phyloP scores from a whole-genome alignment of 2,797 vertebrate species.

The Spatula versicolor region DNA sequence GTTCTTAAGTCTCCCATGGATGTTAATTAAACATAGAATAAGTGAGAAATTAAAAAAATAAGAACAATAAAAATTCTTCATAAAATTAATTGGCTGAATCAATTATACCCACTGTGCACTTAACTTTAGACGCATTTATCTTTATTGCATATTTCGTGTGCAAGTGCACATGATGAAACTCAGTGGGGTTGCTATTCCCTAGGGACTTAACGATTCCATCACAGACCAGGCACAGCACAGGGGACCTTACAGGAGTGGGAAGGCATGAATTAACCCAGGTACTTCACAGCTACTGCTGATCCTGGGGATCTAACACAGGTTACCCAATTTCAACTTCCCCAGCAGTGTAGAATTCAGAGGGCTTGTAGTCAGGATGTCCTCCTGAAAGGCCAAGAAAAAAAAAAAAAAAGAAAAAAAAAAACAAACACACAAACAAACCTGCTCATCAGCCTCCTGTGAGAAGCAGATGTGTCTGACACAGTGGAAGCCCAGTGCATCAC shows the following conservation, averaged over 20 bases:
- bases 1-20: neutral
- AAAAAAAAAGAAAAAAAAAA: no score
- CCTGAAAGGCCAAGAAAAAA: neutral
- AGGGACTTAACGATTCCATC: neutral
- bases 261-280: neutral
- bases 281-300: accelerated
- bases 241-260: neutral
- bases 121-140: neutral
- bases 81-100: neutral
- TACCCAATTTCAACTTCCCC: neutral
- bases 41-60: neutral
- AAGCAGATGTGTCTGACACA: neutral
- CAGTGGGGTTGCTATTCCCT: neutral
- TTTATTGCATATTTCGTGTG: neutral
- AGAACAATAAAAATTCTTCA: neutral
- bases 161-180: neutral
- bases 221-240: neutral
- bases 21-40: neutral
- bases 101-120: neutral
- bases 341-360: neutral
- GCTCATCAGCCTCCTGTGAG: neutral
- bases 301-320: no score
- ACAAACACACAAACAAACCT: neutral
- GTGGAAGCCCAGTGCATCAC: neutral
- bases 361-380: neutral